These are phyloP conservation scores for Tachysurus fulvidraco DNA, from an alignment of 2,113 vertebrate genomes.

Conservation along the genomic window DNA sequence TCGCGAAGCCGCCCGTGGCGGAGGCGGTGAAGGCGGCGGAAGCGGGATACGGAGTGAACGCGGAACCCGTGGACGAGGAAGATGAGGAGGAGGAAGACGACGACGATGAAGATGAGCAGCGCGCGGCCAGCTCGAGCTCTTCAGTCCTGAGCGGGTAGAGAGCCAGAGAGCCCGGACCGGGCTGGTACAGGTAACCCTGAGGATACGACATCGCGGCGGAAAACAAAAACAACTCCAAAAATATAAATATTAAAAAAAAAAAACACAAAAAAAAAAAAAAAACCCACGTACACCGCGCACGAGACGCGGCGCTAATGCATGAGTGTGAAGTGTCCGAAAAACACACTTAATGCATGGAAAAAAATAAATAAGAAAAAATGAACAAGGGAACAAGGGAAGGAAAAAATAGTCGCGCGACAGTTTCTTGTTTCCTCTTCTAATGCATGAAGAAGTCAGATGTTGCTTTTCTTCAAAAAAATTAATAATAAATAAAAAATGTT, in stretches of 20 bases:
- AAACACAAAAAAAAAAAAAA: conserved; percentile 56
- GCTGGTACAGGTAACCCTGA: conserved; percentile 99
- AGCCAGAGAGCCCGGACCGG: conserved; percentile 90
- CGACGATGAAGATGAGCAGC: conserved; percentile 82
- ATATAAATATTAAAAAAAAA: conserved; percentile 56
- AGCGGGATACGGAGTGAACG: conserved; percentile 95
- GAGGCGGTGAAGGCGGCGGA: conserved; percentile 94
- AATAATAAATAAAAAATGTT: not conserved
- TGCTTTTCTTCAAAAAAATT: not conserved
- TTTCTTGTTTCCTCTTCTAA: not conserved
- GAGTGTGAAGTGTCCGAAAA: not conserved
- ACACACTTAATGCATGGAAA: not conserved
- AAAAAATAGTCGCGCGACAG: not conserved
- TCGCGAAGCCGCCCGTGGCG: conserved; percentile 86
- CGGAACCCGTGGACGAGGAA: conserved; percentile 75
- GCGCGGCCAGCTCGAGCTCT: conserved; percentile 75
- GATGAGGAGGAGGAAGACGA: conserved; percentile 33
- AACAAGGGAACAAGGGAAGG: not conserved
- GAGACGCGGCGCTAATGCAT: conserved; percentile 56
- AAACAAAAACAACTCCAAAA: conserved; percentile 67
- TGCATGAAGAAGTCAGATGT: not conserved
- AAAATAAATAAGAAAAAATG: not conserved
- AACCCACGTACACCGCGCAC: conserved; percentile 39
- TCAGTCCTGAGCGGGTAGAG: conserved; percentile 95
- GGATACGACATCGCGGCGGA: conserved; percentile 94